These are phyloP conservation scores for Acholoe squamosa DNA, from an alignment of 2,888 invertebrate species.

Conservation along the genomic window DNA sequence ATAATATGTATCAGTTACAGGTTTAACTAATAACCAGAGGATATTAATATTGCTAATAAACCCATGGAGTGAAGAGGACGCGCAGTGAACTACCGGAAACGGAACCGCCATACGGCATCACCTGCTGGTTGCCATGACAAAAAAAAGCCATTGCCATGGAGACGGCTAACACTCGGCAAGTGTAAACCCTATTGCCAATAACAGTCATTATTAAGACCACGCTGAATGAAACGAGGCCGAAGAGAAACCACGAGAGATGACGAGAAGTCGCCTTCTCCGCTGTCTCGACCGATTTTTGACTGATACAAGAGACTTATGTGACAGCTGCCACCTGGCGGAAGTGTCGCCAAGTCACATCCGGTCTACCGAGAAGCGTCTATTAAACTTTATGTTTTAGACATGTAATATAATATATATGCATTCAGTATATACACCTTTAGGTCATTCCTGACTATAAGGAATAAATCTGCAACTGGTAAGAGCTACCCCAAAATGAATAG, in stretches of 20 bases:
- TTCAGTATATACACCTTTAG: neutral
- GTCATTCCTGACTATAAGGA: neutral
- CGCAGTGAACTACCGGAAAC: conserved; percentile 37
- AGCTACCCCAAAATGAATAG: neutral
- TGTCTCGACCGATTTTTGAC: neutral
- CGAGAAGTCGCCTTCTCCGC: conserved; percentile 16
- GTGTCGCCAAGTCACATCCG: neutral
- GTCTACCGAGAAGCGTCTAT: neutral
- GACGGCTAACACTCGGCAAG: conserved; percentile 47
- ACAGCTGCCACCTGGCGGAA: conserved; percentile 21
- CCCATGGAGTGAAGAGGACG: conserved; percentile 44
- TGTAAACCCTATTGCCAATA: conserved; percentile 62
- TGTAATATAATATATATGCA: neutral
- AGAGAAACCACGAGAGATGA: conserved; percentile 13
- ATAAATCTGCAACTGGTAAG: neutral
- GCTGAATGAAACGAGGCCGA: conserved; percentile 14
- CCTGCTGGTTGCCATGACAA: conserved; percentile 61
- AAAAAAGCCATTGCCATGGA: conserved; percentile 49
- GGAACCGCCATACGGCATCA: conserved; percentile 13
- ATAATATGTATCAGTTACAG: neutral
- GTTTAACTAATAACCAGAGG: conserved; percentile 34
- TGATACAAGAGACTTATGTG: neutral
- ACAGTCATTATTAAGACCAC: conserved; percentile 24
- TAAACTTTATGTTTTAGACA: neutral
- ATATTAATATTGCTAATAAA: conserved; percentile 61